These are phyloP conservation scores for Stichodactyla helianthus DNA, from an alignment of 64 coral and sea anemone genomes.

Conservation along the genomic window DNA sequence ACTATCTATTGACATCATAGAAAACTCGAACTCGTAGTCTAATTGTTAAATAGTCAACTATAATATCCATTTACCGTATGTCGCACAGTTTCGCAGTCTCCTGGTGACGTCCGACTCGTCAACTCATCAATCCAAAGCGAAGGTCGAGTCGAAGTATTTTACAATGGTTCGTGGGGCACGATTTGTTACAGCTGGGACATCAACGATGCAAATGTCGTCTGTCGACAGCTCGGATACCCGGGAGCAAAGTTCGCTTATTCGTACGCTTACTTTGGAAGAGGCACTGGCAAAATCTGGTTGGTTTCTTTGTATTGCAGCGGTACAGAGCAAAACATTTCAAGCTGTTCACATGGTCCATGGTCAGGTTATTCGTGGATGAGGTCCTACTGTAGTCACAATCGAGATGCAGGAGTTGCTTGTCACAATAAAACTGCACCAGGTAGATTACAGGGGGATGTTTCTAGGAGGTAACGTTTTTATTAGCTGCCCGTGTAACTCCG, in stretches of 20 bases:
- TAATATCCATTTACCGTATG: neutral
- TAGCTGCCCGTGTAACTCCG: too few relatives aligned
- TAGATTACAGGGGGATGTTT: neutral
- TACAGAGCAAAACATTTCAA: neutral
- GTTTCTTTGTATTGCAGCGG: neutral
- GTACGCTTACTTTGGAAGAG: neutral
- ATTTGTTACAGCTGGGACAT: slow-evolving; percentile 13
- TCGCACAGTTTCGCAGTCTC: neutral
- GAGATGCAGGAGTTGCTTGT: slow-evolving; percentile 10
- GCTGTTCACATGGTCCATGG: neutral
- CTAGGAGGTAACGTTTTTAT: too few relatives aligned
- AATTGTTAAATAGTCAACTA: too few relatives aligned
- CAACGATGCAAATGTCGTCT: neutral
- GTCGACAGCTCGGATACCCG: neutral
- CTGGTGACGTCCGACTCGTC: neutral
- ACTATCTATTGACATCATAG: too few relatives aligned
- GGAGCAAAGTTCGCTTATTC: neutral
- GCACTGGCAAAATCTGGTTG: neutral
- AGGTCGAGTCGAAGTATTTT: neutral
- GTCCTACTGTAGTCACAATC: neutral
- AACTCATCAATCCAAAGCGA: neutral
- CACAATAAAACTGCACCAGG: neutral
- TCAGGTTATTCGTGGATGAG: neutral
- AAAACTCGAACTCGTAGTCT: too few relatives aligned
- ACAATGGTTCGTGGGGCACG: neutral